Percentiles rank a stretch among this genome's conserved stretches.
phyloP scores from a whole-genome alignment of 2,888 invertebrate species.

The Hipparchia semele region DNA sequence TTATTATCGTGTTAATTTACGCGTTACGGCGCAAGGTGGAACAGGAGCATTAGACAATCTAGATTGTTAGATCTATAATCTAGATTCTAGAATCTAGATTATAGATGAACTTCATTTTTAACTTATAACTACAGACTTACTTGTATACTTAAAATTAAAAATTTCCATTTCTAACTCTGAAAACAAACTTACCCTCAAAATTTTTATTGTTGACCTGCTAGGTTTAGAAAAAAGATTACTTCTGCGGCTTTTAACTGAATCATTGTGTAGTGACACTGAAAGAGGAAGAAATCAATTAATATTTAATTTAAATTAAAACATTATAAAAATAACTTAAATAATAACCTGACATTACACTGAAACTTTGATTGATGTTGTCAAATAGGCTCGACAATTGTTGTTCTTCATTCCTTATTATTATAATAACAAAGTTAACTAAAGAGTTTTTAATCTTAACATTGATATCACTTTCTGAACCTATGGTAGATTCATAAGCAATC shows the following conservation, averaged over 20 bases:
- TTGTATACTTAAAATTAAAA: too few species aligned
- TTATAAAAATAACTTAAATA: slow-evolving; percentile 42
- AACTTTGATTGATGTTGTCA: slow-evolving; percentile 77
- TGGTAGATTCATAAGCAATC: too few species aligned
- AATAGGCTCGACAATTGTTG: slow-evolving; percentile 36
- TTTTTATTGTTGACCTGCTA: slow-evolving; percentile 68
- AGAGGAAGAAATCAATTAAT: slow-evolving; percentile 43
- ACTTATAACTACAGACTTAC: too few species aligned
- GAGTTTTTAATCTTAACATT: neutral
- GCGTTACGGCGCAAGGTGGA: too few species aligned
- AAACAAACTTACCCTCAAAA: slow-evolving; percentile 65
- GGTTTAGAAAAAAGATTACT: slow-evolving; percentile 74
- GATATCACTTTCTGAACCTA: neutral
- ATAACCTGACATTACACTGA: slow-evolving; percentile 81
- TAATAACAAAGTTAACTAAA: neutral
- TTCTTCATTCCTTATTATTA: neutral
- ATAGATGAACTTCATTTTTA: too few species aligned
- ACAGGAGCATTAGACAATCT: too few species aligned
- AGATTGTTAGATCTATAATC: too few species aligned
- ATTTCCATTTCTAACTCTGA: neutral
- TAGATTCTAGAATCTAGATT: too few species aligned
- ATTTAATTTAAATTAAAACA: slow-evolving; percentile 31
- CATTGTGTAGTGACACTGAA: slow-evolving; percentile 77
- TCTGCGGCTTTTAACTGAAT: slow-evolving; percentile 73
- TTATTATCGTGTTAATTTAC: too few species aligned